phyloP scores from a whole-genome alignment of 1,140 invertebrate species.

The Solenopsis fugax region DNA sequence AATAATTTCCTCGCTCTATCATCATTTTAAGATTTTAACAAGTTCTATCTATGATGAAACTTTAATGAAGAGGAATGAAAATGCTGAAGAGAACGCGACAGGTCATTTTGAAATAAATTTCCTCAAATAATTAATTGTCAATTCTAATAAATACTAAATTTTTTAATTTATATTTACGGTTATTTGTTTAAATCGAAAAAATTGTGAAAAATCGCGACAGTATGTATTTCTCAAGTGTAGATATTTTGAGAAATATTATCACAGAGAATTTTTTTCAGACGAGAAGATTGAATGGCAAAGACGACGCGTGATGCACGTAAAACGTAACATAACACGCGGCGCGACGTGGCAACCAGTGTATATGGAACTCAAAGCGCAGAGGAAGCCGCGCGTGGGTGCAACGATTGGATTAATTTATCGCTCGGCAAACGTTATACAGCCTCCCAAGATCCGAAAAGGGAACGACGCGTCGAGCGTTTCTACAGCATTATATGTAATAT shows the following conservation, averaged over 20 bases:
- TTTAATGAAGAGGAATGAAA: background rate
- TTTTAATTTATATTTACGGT: background rate
- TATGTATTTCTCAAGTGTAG: background rate
- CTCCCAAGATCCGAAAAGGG: constrained; percentile 39
- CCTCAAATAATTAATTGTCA: background rate
- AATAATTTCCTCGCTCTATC: background rate
- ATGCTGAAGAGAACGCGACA: background rate
- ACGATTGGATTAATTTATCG: constrained; percentile 82
- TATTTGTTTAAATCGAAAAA: background rate
- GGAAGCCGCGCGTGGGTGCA: constrained; percentile 68
- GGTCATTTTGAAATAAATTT: background rate
- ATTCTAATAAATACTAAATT: background rate
- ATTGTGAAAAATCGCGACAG: background rate
- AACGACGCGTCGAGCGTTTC: constrained; percentile 8
- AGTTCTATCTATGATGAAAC: background rate
- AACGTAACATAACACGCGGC: constrained; percentile 29
- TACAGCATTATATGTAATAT: background rate
- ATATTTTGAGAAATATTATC: constrained; percentile 19
- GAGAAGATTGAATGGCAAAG: constrained; percentile 5
- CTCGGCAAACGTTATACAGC: constrained; percentile 66
- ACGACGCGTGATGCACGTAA: constrained; percentile 39
- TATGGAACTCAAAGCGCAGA: constrained; percentile 31
- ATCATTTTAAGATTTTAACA: background rate
- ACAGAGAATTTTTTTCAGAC: background rate
- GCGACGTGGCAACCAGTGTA: constrained; percentile 22